Percentiles rank a stretch among this genome's conserved stretches.
Conservation (phyloP, 2,888 invertebrate genomes). For the Noctua pronuba region DNA sequence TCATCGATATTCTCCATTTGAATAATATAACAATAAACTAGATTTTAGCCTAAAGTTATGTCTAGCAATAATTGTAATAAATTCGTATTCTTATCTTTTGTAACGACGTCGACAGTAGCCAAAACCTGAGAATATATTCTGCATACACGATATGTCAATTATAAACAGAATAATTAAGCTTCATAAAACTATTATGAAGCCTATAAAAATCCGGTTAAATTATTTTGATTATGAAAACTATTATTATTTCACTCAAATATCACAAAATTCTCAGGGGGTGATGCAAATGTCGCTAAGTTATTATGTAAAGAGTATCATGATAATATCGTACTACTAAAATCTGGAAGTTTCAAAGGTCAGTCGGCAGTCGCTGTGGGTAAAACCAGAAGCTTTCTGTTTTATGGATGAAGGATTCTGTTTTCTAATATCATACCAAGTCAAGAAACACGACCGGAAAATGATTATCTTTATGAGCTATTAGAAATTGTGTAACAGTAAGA, state of each 20-base stretch:
- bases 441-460: background rate
- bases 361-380: slow-evolving; percentile 27
- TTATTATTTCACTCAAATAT: slow-evolving; percentile 38
- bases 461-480: background rate
- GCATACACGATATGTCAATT: slow-evolving; percentile 61
- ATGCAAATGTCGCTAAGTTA: slow-evolving; percentile 43
- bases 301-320: slow-evolving; percentile 46
- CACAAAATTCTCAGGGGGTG: slow-evolving; percentile 45
- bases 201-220: slow-evolving; percentile 16
- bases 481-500: background rate
- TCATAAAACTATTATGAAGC: slow-evolving; percentile 24
- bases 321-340: slow-evolving; percentile 41
- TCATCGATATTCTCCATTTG: slow-evolving; percentile 53
- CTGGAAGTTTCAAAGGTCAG: slow-evolving; percentile 41
- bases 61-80: slow-evolving; percentile 52
- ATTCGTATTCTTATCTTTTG: slow-evolving; percentile 57
- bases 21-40: slow-evolving; percentile 61
- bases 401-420: slow-evolving; percentile 15
- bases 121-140: slow-evolving; percentile 43
- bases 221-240: slow-evolving; percentile 27
- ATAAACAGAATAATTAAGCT: slow-evolving; percentile 48
- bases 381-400: slow-evolving; percentile 41
- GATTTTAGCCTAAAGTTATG: slow-evolving; percentile 44
- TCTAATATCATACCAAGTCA: background rate
- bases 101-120: slow-evolving; percentile 59